phyloP scores from a whole-genome alignment of 2,797 vertebrate genomes.

The Scleropages formosus region DNA sequence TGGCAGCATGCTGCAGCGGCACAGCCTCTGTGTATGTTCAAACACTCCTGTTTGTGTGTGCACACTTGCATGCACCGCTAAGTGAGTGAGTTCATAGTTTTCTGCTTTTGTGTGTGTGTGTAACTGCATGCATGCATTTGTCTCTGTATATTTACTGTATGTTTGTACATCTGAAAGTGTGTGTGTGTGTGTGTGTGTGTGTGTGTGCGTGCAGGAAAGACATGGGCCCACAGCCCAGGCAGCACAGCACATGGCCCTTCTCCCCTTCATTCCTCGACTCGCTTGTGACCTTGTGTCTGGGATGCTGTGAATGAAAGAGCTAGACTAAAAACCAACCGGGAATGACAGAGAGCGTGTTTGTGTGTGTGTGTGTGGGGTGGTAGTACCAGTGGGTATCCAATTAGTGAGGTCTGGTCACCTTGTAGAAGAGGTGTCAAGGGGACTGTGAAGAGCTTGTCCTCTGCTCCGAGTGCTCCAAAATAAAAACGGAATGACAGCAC shows the following conservation, averaged over 20 bases:
- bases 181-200: neutral
- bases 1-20: slow-evolving; percentile 7
- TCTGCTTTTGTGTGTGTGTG: slow-evolving; percentile 17
- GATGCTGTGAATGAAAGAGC: neutral
- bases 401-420: too few species aligned
- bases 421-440: too few species aligned
- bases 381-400: too few species aligned
- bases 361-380: slow-evolving; percentile 31
- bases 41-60: slow-evolving; percentile 34
- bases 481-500: too few species aligned
- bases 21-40: slow-evolving; percentile 19
- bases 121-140: slow-evolving; percentile 2
- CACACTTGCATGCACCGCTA: neutral
- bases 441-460: neutral
- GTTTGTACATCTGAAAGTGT: neutral
- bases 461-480: slow-evolving; percentile 48
- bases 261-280: too few species aligned
- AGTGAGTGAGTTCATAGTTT: slow-evolving; percentile 6
- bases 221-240: neutral
- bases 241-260: too few species aligned
- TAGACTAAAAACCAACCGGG: slow-evolving; percentile 58
- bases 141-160: neutral
- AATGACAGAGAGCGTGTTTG: slow-evolving; percentile 54
- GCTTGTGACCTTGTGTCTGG: neutral
- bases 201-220: neutral